Base-by-base conservation (phyloP, 2,888 invertebrate genomes). In the Acanthosoma haemorrhoidale region DNA sequence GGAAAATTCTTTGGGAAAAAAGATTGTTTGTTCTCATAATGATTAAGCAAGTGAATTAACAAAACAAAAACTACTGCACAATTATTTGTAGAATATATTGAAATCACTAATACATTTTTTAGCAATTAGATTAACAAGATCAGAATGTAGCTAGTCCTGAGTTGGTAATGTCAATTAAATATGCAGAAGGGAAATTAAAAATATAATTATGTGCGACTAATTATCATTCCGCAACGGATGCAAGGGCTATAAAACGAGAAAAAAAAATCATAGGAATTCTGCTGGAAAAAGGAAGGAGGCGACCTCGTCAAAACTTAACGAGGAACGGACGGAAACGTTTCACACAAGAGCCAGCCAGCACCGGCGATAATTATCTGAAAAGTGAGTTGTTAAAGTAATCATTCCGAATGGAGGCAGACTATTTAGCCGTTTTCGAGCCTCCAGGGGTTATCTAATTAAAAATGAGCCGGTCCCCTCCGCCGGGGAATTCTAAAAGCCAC, bases 261-360 rank as follows among this genome's bases (percentile, higher is more conserved):
- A 51, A 25, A 32, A 51, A n/a, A 6, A 21, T 51, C 29, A 25
- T 25, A 51, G 51, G 51, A 51, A 51, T 51, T 51, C 51, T 51
- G 25, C 21, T 6, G 29, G 25, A 51, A 51, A n/a, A 51, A 51
- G 51, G 29, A 51, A 51, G 25, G 25, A 51, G n/a, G 25, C 51
- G 1, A 21, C 29, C 5, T 25, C 51, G 51, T 51, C 51, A 25
- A n/a, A 6, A 29, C 51, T 51, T 51, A 51, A 51, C 51, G 51
- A 51, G 51, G 51, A 51, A 51, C 51, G 51, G 51, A 51, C 51
- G 51, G 51, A 51, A 51, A 51, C 51, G 51, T 51, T 51, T 51
- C 51, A 51, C 51, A 51, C 51, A 51, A 25, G 51, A 6, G 25
- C n/a, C 51, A 51, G 25, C 25, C 51, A 51, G 25, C 25, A 51